Conservation (phyloP, 1,140 invertebrate genomes). For the Scaptomyza pallida region DNA sequence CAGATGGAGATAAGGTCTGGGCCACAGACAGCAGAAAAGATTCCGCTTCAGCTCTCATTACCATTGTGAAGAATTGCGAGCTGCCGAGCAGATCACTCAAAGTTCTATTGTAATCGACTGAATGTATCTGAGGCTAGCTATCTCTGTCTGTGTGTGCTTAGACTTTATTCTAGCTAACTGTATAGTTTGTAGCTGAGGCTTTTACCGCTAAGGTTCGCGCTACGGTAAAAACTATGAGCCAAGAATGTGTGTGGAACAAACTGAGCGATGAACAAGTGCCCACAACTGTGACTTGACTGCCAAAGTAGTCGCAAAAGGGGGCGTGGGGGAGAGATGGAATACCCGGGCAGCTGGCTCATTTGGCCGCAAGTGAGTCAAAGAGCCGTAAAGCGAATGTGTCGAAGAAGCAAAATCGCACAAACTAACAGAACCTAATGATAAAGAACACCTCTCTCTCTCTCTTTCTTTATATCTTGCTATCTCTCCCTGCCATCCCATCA, state of each 20-base stretch:
- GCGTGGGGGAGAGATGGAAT: not conserved
- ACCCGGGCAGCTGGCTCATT: slow-evolving; percentile 47
- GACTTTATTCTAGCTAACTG: slow-evolving; percentile 70
- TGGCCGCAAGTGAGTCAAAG: slow-evolving; percentile 70
- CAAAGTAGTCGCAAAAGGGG: slow-evolving; percentile 9
- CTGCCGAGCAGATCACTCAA: not conserved
- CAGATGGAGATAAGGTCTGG: slow-evolving; percentile 12
- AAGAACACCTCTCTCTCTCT: slow-evolving; percentile 61
- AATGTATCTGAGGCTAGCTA: slow-evolving; percentile 34
- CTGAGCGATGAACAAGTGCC: slow-evolving; percentile 31
- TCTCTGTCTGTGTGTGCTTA: no score
- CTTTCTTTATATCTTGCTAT: not conserved
- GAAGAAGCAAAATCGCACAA: slow-evolving; percentile 72
- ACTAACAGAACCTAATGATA: slow-evolving; percentile 82
- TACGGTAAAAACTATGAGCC: slow-evolving; percentile 82
- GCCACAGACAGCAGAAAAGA: not conserved
- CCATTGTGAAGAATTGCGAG: slow-evolving; percentile 26
- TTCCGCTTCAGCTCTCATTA: slow-evolving; percentile 18
- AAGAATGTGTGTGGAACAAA: slow-evolving; percentile 34
- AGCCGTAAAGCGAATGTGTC: slow-evolving; percentile 74
- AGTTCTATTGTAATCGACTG: slow-evolving; percentile 58
- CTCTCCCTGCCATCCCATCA: not conserved
- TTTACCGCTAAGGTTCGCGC: slow-evolving; percentile 83
- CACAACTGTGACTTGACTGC: slow-evolving; percentile 49
- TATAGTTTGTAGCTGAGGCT: slow-evolving; percentile 82